Conservation (phyloP, 2,797 vertebrate genomes). For the Podarcis lilfordi region DNA sequence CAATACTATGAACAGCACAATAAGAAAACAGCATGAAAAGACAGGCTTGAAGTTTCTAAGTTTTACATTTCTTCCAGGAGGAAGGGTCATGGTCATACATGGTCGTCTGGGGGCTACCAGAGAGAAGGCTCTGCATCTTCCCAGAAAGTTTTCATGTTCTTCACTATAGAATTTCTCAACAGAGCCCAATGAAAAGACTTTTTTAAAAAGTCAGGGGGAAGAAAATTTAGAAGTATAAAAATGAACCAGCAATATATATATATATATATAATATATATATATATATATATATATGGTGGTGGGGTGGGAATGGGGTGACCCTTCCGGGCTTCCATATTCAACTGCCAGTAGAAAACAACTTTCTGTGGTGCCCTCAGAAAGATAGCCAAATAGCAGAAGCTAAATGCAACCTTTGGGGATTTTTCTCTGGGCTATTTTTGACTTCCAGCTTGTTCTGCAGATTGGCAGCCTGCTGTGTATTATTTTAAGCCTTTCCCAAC, state of each 20-base stretch:
- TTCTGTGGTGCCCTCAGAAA: neutral
- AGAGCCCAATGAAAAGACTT: neutral
- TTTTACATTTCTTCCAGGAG: neutral
- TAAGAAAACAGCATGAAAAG: neutral
- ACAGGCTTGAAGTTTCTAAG: neutral
- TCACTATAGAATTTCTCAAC: neutral
- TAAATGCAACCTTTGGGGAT: constrained; percentile 22
- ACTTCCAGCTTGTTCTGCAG: constrained; percentile 26
- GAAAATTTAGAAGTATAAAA: neutral
- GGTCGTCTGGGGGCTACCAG: neutral
- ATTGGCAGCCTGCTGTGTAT: constrained; percentile 28
- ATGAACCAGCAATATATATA: neutral
- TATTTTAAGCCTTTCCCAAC: constrained; percentile 47
- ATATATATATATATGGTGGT: neutral
- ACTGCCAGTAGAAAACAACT: constrained; percentile 8
- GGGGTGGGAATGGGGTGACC: neutral
- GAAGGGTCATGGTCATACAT: too few relatives aligned
- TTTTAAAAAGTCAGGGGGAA: too few relatives aligned
- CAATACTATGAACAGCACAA: neutral
- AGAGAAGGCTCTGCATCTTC: neutral
- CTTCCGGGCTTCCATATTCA: neutral
- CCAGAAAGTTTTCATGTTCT: neutral
- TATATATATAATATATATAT: too few relatives aligned
- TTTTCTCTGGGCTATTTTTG: constrained; percentile 50
- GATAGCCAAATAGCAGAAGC: constrained; percentile 30